A percentile compares a stretch with the other conserved stretches of the same genome.
Conservation (phyloP, 2,888 invertebrate genomes). For the Idaea straminata region DNA sequence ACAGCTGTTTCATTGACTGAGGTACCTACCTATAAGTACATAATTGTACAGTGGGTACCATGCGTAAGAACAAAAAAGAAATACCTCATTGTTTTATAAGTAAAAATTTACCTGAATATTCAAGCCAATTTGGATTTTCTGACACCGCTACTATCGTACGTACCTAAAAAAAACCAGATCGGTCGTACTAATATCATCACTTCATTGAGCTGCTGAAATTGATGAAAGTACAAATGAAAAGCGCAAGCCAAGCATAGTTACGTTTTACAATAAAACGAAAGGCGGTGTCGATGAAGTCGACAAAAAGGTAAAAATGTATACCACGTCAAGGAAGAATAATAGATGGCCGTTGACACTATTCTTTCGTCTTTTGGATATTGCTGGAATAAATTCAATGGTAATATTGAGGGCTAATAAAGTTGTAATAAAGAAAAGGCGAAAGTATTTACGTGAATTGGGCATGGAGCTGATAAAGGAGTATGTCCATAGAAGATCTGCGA, state of each 20-base stretch:
- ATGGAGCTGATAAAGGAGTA: slow-evolving; percentile 25
- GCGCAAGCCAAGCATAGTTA: slow-evolving; percentile 25
- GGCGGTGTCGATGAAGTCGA: slow-evolving; percentile 28
- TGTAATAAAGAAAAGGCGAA: slow-evolving; percentile 19
- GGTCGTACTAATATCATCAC: slow-evolving; percentile 24
- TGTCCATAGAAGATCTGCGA: slow-evolving; percentile 24
- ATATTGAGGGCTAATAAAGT: slow-evolving; percentile 26
- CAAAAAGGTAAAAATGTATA: slow-evolving; percentile 25
- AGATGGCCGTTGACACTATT: slow-evolving; percentile 37
- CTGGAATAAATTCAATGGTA: slow-evolving; percentile 33
- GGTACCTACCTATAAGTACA: no score
- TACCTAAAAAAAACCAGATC: slow-evolving; percentile 34
- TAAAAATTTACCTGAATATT: not conserved
- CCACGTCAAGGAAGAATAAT: slow-evolving; percentile 31
- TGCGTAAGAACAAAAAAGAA: slow-evolving; percentile 27
- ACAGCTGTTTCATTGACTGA: no score
- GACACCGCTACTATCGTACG: not conserved
- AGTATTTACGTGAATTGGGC: slow-evolving; percentile 24
- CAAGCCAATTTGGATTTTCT: not conserved
- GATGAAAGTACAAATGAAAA: slow-evolving; percentile 20
- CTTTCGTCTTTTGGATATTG: slow-evolving; percentile 32
- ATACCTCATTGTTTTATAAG: slow-evolving; percentile 15
- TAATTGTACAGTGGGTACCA: slow-evolving; percentile 28
- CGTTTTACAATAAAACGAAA: slow-evolving; percentile 30
- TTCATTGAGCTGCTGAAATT: slow-evolving; percentile 26